Conservation (phyloP, 2,797 vertebrate genomes). For the Synaphobranchus kaupii region DNA sequence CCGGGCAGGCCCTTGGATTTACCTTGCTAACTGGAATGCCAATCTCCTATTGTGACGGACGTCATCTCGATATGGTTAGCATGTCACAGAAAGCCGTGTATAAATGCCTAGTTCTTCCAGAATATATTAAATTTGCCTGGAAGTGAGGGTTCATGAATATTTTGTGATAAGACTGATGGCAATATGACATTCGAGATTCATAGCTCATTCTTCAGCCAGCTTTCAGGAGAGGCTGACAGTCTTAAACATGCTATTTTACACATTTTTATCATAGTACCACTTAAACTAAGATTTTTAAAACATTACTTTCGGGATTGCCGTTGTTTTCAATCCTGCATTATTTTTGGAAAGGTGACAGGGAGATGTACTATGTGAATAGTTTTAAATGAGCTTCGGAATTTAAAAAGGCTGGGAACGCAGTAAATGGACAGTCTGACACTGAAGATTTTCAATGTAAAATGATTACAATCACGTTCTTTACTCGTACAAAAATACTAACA, state of each 20-base stretch:
- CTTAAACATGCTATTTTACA: neutral
- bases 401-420: no score
- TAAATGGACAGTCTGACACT: neutral
- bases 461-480: neutral
- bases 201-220: neutral
- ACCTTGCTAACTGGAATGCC: conserved; percentile 1
- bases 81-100: neutral
- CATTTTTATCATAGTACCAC: neutral
- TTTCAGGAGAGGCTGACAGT: conserved; percentile 1
- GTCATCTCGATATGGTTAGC: neutral
- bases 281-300: neutral
- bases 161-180: neutral
- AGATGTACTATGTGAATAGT: neutral
- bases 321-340: neutral
- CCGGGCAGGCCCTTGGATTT: neutral
- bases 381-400: neutral
- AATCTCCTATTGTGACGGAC: neutral
- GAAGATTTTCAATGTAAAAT: neutral
- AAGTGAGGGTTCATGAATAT: neutral
- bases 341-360: neutral
- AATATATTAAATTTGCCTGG: neutral
- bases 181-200: conserved; percentile 7
- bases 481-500: no score
- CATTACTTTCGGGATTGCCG: neutral
- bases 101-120: neutral